Conservation (phyloP, 2,888 invertebrate species). For the Trichopoda pennipes region DNA sequence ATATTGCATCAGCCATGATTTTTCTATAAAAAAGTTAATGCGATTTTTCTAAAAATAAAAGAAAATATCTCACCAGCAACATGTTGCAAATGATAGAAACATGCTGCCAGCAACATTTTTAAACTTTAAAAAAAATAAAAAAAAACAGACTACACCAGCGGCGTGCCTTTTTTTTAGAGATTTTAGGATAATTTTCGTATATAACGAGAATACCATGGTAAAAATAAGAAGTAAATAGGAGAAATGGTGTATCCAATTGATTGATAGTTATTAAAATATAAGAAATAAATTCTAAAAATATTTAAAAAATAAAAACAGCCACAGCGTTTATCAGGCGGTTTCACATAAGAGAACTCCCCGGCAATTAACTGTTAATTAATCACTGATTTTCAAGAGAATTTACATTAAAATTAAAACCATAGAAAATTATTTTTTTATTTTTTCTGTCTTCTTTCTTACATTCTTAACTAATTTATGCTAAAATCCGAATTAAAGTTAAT, state of each 20-base stretch:
- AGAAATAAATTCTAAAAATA: neutral
- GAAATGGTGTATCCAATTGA: neutral
- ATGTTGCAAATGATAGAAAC: no score
- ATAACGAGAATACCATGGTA: no score
- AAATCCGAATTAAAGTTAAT: conserved; percentile 20
- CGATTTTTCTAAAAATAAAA: no score
- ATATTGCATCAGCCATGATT: no score
- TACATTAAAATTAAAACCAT: conserved; percentile 18
- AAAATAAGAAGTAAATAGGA: no score
- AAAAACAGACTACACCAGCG: no score
- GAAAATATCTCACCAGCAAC: no score
- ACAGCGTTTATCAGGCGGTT: neutral
- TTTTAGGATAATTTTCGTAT: no score
- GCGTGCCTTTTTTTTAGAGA: no score
- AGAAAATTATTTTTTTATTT: conserved; percentile 37
- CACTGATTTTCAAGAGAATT: neutral
- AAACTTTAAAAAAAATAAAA: no score
- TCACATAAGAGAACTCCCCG: conserved; percentile 6
- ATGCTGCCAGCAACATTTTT: no score
- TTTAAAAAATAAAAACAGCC: neutral
- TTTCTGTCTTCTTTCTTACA: neutral
- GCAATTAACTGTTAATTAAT: neutral
- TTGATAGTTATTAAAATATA: neutral
- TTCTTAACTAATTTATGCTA: conserved; percentile 6
- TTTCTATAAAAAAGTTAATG: no score